Evolutionary conservation across 37 sponge, comb jelly and placozoan species (phyloP), one percentile per base, ranked within the genome.

Genomic region (Diacarnus erythraeanus): DNA sequence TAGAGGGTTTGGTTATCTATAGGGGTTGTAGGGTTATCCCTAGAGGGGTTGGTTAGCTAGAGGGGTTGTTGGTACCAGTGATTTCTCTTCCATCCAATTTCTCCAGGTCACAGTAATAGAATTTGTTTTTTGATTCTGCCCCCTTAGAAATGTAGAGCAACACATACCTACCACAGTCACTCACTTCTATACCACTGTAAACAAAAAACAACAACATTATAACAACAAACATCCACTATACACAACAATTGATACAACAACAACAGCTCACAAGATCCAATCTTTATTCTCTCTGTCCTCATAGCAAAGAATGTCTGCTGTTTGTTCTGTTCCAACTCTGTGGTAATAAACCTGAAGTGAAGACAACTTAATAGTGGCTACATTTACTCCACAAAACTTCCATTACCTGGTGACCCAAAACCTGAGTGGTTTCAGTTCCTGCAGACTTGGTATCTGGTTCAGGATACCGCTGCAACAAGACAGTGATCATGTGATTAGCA

Each of bases 291-390:
- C 92, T 8, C 76, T 83, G 20, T 90, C 87, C 37, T 97, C 92
- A 33, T 82, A 85, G 60, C 93, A 92, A 10, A 97, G 84, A 23
- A 92, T 72, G 60, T 97, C 98, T 23, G 88, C 78, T 0, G 76
- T 58, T 59, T 97, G 98, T 15, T 77, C 31, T 17, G 88, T 93
- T 0, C 87, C 87, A 0, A 95, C 59, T 18, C 51, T 31, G 77
- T 97, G 98, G 70, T 90, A 97, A 79, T 92, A 97, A 35, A 92
- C 67, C 97, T 96, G 76, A 57, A 33, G 59, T 4, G 26, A 44
- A 64, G 15, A 37, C 51, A 47, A 12, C n/a, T n/a, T 61, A 36
- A 21, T 26, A 21, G 26, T 38, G 44, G 30, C 43, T 18, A 57
- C 36, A n/a, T 42, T 35, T 10, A 5, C 3, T 6, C 2, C 9